A percentile compares a stretch with the other conserved stretches of the same genome.
Evolutionary conservation across 2,113 vertebrate species (phyloP).

Genomic region (Trichechus manatus): DNA sequence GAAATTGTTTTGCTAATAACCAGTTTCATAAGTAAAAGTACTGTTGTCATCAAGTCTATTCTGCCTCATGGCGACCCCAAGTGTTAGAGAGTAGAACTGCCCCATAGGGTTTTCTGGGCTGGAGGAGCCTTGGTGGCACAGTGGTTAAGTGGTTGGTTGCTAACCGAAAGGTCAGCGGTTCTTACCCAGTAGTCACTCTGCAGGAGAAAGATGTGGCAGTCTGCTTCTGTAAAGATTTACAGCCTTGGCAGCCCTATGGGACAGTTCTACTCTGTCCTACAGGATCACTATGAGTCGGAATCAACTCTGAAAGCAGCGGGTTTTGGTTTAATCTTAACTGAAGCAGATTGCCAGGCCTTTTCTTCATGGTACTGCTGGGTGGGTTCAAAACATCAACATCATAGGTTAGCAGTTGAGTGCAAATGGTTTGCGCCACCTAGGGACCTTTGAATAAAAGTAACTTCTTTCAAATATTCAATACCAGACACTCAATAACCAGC

Average conservation of each 20-base stretch:
- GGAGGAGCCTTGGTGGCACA: background rate
- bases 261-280: background rate
- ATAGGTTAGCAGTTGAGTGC: too few species aligned
- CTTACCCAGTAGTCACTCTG: background rate
- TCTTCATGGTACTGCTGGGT: too few species aligned
- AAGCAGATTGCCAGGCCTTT: background rate
- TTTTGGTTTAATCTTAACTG: background rate
- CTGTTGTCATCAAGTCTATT: too few species aligned
- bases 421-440: too few species aligned
- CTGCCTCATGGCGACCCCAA: too few species aligned
- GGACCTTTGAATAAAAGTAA: constrained; percentile 29
- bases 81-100: too few species aligned
- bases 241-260: background rate
- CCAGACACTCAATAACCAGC: background rate
- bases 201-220: background rate
- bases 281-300: background rate
- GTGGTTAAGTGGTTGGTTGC: background rate
- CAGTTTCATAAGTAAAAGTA: constrained; percentile 48
- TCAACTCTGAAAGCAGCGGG: background rate
- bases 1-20: too few species aligned
- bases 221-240: background rate
- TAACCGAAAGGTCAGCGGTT: background rate
- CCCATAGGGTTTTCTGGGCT: background rate
- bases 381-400: too few species aligned
- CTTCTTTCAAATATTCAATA: background rate